Evolutionary conservation across 2,888 invertebrate species (phyloP).

Genomic region (Lithophane ornitopus): DNA sequence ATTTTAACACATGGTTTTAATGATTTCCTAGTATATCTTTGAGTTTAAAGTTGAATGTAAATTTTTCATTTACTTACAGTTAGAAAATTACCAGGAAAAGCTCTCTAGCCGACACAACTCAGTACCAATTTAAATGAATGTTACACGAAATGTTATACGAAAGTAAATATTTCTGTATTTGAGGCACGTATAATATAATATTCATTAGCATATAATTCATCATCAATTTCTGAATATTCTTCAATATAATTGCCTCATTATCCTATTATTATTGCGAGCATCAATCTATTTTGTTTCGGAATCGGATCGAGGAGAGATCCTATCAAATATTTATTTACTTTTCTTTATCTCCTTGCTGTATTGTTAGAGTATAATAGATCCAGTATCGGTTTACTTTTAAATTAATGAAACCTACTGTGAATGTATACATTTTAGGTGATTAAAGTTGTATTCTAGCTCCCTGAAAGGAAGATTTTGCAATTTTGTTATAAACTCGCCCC

Average conservation of each 20-base stretch:
- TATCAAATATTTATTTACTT: slow-evolving; percentile 74
- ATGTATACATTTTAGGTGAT: slow-evolving; percentile 52
- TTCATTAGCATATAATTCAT: slow-evolving; percentile 8
- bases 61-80: not conserved
- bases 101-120: not conserved
- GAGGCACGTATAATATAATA: not conserved
- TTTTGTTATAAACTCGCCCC: slow-evolving; percentile 25
- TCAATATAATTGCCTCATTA: slow-evolving; percentile 50
- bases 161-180: not conserved
- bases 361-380: slow-evolving; percentile 72
- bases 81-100: not conserved
- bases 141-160: not conserved
- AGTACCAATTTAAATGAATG: not conserved
- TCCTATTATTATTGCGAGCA: slow-evolving; percentile 33
- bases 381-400: slow-evolving; percentile 69
- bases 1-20: not conserved
- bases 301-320: slow-evolving; percentile 65
- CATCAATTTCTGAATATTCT: slow-evolving; percentile 21
- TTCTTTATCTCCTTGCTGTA: slow-evolving; percentile 70
- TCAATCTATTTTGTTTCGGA: slow-evolving; percentile 64
- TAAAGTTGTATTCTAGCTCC: slow-evolving; percentile 42
- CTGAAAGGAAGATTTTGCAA: slow-evolving; percentile 34
- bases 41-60: not conserved
- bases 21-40: not conserved
- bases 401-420: slow-evolving; percentile 60